A percentile compares a stretch with the other conserved stretches of the same genome.
phyloP scores from a whole-genome alignment of 2,797 vertebrate genomes.

The Diplodus sargus region DNA sequence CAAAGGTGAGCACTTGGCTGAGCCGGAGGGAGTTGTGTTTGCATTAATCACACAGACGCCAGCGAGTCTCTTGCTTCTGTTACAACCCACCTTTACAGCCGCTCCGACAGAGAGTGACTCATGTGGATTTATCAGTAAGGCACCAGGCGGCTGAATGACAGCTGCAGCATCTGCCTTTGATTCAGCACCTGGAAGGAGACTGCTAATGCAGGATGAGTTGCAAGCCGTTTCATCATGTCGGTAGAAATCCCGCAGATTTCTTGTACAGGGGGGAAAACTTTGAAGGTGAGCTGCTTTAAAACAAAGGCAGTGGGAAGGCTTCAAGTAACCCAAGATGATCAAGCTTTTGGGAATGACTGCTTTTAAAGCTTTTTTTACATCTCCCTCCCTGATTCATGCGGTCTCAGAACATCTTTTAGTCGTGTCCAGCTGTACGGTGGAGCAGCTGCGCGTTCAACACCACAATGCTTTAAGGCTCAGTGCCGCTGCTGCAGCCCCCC shows the following conservation, averaged over 20 bases:
- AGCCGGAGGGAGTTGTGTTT: constrained; percentile 35
- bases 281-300: constrained; percentile 17
- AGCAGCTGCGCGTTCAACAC: constrained; percentile 35
- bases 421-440: constrained; percentile 16
- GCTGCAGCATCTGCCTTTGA: constrained; percentile 34
- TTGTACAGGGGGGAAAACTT: not conserved
- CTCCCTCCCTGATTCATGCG: not conserved
- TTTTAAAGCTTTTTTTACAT: not conserved
- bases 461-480: constrained; percentile 1
- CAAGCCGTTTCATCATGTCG: constrained; percentile 36
- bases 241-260: constrained; percentile 25
- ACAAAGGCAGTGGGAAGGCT: not conserved
- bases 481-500: constrained; percentile 8
- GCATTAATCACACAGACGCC: constrained; percentile 51
- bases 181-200: constrained; percentile 44
- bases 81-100: not conserved
- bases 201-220: constrained; percentile 40
- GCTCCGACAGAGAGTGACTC: constrained; percentile 19
- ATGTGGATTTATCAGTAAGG: constrained; percentile 42
- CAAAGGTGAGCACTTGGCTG: constrained; percentile 43
- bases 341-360: not conserved
- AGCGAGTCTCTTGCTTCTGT: constrained; percentile 22
- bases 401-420: not conserved
- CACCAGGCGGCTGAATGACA: constrained; percentile 35
- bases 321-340: not conserved